A percentile compares a stretch with the other conserved stretches of the same genome.
Evolutionary conservation across 2,797 vertebrate species (phyloP).

Genomic region (Spizella passerina): DNA sequence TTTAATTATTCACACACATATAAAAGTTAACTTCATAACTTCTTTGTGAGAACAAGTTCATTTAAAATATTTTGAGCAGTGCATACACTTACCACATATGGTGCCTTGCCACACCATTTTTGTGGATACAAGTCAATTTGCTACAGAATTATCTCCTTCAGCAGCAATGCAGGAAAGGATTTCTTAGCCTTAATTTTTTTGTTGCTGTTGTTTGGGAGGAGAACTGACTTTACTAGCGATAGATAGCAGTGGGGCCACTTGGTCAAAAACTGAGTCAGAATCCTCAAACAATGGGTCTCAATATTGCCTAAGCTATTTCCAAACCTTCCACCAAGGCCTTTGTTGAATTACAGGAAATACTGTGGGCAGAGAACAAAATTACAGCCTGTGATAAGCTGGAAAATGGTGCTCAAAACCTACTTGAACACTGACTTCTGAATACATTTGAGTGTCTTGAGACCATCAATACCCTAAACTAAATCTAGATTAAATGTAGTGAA

Average conservation of each 20-base stretch:
- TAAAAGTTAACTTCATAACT: slow-evolving; percentile 82
- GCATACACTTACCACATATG: slow-evolving; percentile 65
- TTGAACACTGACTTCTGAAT: neutral
- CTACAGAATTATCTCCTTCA: slow-evolving; percentile 16
- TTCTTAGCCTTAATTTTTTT: neutral
- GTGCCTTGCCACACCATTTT: slow-evolving; percentile 57
- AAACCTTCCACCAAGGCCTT: neutral
- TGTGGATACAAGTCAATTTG: slow-evolving; percentile 68
- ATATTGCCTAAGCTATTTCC: neutral
- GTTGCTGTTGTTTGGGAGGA: neutral
- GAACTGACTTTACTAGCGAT: neutral
- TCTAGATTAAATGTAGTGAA: neutral
- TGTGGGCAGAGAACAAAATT: neutral
- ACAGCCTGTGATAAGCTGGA: neutral
- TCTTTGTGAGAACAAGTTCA: slow-evolving; percentile 75
- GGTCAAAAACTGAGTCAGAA: neutral
- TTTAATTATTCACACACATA: slow-evolving; percentile 82
- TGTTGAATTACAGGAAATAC: slow-evolving; percentile 23
- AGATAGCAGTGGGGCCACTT: neutral
- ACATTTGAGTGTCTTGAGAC: neutral
- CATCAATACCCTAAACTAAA: neutral
- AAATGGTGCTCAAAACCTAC: neutral
- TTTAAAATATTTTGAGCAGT: slow-evolving; percentile 80
- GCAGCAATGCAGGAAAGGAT: neutral
- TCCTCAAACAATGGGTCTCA: neutral